Evolutionary conservation across 2,888 invertebrate species (phyloP), one percentile per base, ranked within the genome.

Genomic region (Adela reaumurella): DNA sequence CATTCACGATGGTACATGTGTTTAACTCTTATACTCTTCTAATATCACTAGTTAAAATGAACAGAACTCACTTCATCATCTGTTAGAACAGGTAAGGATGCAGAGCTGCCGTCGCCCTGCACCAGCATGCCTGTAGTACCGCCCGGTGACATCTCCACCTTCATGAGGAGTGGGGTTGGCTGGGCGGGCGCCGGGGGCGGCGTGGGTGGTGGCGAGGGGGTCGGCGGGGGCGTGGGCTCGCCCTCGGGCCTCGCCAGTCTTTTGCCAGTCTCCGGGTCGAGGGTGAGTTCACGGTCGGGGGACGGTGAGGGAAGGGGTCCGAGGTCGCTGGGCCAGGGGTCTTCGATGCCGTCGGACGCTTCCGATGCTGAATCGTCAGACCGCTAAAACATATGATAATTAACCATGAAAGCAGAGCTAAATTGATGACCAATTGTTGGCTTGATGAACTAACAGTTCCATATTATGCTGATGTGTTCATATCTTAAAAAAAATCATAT

Each of bases 201-300:
- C 55, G 64, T 59, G 55, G 67, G 71, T 52, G 67, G 70, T 55
- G 74, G 80, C 41, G 68, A 62, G 24, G 83, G 80, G 49, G 77
- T 73, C 55, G 84, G 82, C 56, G 83, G 81, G 50, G 83, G 81
- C 48, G 84, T 80, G 57, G 81, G 80, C 65, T 84, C 82, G 50
- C 81, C 82, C 68, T 86, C 87, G 2, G 85, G 83, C 56, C 84
- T 81, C 54, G 83, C 82, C 51, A 80, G 64, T 1, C 79, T 63
- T 50, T 52, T 52, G 14, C 55, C 43, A 8, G 70, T 57, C 41
- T 47, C 53, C 46, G 77, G 77, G 51, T 90, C 90, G 54, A 92
- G 72, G 45, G 88, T 86, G 49, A 89, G 83, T 49, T 85, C 85
- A 51, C 85, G 79, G 10, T 84, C 84, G 17, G 88, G 89, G 61